These are phyloP conservation scores for Pandemis heparana DNA, from an alignment of 2,888 invertebrate genomes.

Conservation along the genomic window DNA sequence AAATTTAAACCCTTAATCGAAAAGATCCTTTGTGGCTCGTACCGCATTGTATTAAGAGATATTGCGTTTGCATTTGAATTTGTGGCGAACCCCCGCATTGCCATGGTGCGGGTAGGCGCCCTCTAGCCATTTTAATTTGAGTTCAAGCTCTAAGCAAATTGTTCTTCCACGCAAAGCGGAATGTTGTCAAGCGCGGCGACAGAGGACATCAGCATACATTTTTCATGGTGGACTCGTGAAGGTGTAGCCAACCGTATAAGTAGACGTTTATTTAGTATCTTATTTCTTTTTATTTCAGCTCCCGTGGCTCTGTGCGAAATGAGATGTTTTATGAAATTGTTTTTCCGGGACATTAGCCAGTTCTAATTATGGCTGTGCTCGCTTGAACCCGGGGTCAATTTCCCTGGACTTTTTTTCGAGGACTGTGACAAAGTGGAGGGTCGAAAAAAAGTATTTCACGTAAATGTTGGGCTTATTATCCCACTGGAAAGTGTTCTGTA, in stretches of 20 bases:
- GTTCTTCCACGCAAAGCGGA: constrained; percentile 71
- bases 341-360: constrained; percentile 82
- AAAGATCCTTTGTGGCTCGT: constrained; percentile 58
- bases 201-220: constrained; percentile 59
- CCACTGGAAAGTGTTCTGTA: constrained; percentile 4
- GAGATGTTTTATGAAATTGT: constrained; percentile 84
- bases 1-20: constrained; percentile 51
- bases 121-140: constrained; percentile 70
- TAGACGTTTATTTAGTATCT: constrained; percentile 79
- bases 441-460: constrained; percentile 68
- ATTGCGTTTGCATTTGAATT: constrained; percentile 47
- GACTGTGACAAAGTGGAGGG: constrained; percentile 78
- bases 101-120: constrained; percentile 60
- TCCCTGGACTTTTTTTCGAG: constrained; percentile 77
- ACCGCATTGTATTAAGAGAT: constrained; percentile 55
- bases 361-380: constrained; percentile 77
- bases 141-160: constrained; percentile 64
- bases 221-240: constrained; percentile 66
- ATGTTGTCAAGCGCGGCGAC: constrained; percentile 53
- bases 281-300: constrained; percentile 77
- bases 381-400: constrained; percentile 74
- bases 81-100: constrained; percentile 54
- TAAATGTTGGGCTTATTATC: constrained; percentile 34
- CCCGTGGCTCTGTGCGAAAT: constrained; percentile 63
- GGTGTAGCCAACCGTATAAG: constrained; percentile 71